phyloP scores from a whole-genome alignment of 2,797 vertebrate genomes.

The Xiphorhynchus erythropygius region DNA sequence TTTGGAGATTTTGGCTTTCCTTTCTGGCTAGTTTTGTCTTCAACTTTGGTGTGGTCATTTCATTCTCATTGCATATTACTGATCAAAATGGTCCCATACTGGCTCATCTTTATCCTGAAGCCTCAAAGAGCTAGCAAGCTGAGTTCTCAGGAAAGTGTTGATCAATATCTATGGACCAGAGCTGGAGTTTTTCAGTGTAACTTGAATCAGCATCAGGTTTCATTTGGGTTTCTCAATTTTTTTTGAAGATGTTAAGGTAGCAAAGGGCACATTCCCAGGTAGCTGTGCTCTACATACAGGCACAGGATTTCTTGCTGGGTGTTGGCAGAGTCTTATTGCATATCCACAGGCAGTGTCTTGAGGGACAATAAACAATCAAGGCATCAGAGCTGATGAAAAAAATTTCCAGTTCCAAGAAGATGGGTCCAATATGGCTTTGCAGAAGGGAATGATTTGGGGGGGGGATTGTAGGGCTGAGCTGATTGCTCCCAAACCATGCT shows the following conservation, averaged over 20 bases:
- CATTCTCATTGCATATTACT: background rate
- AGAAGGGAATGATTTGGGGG: background rate
- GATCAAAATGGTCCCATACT: background rate
- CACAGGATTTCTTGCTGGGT: background rate
- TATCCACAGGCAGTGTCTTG: fast-evolving
- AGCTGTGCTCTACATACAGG: fast-evolving
- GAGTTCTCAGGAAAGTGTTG: background rate
- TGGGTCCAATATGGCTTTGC: background rate
- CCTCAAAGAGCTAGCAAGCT: background rate
- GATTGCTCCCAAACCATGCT: fast-evolving
- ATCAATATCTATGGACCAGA: background rate
- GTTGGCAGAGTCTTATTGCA: background rate
- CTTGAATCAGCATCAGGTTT: background rate
- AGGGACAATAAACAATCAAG: background rate
- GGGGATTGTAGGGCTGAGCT: background rate
- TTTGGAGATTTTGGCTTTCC: background rate
- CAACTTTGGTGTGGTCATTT: background rate
- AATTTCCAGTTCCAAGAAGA: background rate
- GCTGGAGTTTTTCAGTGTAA: background rate
- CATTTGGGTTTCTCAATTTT: background rate
- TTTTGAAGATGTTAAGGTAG: background rate
- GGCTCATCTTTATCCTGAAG: background rate
- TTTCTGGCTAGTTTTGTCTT: background rate
- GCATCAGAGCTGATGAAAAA: background rate
- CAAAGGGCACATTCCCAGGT: background rate